Percentiles rank a stretch among this genome's conserved stretches.
Evolutionary conservation across 2,888 invertebrate genomes (phyloP).

Genomic region (Chymomyza caudatula): DNA sequence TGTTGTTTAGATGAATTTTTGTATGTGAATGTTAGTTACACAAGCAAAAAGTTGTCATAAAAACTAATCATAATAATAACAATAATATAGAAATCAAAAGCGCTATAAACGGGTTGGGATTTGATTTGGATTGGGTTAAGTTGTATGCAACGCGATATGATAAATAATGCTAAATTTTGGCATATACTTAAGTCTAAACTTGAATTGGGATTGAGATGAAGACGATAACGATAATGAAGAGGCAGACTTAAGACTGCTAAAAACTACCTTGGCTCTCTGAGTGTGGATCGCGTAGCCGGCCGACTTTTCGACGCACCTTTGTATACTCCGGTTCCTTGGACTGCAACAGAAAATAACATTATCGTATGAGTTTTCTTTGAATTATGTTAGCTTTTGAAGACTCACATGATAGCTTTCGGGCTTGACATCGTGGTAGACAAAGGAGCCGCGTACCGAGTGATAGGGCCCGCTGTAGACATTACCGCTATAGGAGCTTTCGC

Average conservation of each 20-base stretch:
- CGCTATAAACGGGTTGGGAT: neutral
- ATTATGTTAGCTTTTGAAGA: neutral
- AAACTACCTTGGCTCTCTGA: slow-evolving; percentile 89
- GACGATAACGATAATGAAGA: slow-evolving; percentile 8
- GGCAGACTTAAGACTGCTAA: slow-evolving; percentile 10
- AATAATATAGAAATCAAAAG: slow-evolving; percentile 2
- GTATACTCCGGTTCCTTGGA: slow-evolving; percentile 89
- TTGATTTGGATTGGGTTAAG: neutral
- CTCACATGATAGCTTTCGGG: slow-evolving; percentile 79
- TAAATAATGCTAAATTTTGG: slow-evolving; percentile 61
- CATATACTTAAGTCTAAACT: slow-evolving; percentile 46
- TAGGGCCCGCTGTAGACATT: slow-evolving; percentile 92
- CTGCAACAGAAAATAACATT: slow-evolving; percentile 42
- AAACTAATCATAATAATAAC: too few species aligned
- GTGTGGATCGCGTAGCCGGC: slow-evolving; percentile 87
- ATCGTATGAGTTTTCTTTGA: neutral
- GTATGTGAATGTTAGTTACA: slow-evolving; percentile 58
- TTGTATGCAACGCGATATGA: slow-evolving; percentile 7
- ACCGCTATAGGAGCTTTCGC: slow-evolving; percentile 93
- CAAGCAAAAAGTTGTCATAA: slow-evolving; percentile 27
- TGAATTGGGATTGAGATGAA: slow-evolving; percentile 12
- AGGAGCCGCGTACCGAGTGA: slow-evolving; percentile 90
- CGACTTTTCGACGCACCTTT: slow-evolving; percentile 90
- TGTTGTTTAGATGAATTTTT: slow-evolving; percentile 61
- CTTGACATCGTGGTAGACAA: slow-evolving; percentile 93